Percentiles rank a stretch among this genome's conserved stretches.
phyloP scores from a whole-genome alignment of 2,113 vertebrate genomes.

The Anguilla rostrata region DNA sequence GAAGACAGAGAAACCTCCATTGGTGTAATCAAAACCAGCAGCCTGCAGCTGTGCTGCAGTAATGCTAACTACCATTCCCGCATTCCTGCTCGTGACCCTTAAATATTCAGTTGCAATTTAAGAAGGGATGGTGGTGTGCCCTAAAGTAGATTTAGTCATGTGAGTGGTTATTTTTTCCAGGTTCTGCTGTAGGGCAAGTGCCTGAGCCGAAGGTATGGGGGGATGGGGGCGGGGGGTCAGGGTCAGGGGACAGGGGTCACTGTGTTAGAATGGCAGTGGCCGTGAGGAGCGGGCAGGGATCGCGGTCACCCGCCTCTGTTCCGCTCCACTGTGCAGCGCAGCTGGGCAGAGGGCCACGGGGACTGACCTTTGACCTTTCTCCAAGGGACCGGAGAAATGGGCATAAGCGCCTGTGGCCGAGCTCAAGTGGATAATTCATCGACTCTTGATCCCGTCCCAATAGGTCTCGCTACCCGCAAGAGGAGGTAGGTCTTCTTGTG shows the following conservation, averaged over 20 bases:
- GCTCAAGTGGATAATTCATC: slow-evolving; percentile 5
- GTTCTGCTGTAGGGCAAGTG: not conserved
- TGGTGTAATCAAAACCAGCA: not conserved
- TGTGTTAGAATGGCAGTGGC: not conserved
- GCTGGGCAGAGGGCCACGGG: not conserved
- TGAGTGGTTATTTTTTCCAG: not conserved
- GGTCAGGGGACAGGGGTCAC: not conserved
- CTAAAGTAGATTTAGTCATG: not conserved
- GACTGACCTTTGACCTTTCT: not conserved
- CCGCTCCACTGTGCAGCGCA: not conserved
- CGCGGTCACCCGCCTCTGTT: not conserved
- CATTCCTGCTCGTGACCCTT: not conserved
- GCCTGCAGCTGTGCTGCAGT: not conserved
- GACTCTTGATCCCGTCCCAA: not conserved
- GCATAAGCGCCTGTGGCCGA: not conserved
- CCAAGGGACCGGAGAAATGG: not conserved
- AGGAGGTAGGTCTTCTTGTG: not conserved
- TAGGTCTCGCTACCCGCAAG: not conserved
- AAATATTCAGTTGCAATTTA: not conserved
- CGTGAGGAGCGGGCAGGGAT: not conserved
- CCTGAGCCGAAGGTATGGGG: not conserved
- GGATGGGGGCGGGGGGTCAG: not conserved
- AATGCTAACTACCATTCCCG: not conserved
- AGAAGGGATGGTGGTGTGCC: not conserved
- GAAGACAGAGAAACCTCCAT: not conserved